These are phyloP conservation scores for Luscinia megarhynchos DNA, from an alignment of 2,797 vertebrate species.

Conservation along the genomic window DNA sequence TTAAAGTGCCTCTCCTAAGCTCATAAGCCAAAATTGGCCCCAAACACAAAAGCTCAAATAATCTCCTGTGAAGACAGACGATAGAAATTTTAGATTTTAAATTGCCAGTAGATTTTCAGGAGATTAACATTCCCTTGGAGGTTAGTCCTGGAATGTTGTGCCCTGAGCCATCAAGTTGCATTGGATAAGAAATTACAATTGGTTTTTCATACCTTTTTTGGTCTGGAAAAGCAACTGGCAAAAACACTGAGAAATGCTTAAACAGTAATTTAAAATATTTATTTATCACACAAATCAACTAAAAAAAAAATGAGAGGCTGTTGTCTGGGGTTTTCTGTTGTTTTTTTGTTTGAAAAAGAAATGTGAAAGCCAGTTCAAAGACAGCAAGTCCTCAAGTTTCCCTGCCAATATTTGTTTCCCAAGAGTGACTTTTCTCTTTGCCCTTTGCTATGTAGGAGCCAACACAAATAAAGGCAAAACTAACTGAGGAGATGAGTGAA, in stretches of 20 bases:
- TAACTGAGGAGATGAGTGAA: not conserved
- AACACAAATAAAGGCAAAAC: constrained; percentile 30
- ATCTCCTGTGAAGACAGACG: constrained; percentile 15
- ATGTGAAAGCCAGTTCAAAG: not conserved
- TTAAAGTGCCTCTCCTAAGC: not conserved
- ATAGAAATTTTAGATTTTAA: constrained; percentile 37
- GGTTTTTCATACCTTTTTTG: not conserved
- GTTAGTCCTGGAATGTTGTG: not conserved
- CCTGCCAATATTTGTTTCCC: constrained; percentile 4
- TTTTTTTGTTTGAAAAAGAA: not conserved
- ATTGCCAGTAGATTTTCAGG: constrained; percentile 26
- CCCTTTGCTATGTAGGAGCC: not conserved
- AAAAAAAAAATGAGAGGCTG: not conserved
- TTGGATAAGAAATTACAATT: not conserved
- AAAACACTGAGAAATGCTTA: not conserved
- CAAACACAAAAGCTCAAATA: constrained; percentile 25
- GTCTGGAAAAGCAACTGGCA: not conserved
- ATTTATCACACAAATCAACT: not conserved
- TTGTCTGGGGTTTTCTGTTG: not conserved
- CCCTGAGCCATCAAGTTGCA: not conserved
- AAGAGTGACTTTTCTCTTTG: not conserved
- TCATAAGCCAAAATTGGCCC: constrained; percentile 43
- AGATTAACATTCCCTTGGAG: constrained; percentile 62
- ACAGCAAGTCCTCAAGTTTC: not conserved
- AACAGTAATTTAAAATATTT: not conserved